phyloP scores from a whole-genome alignment of 2,888 invertebrate genomes.

The Melieria crassipennis region DNA sequence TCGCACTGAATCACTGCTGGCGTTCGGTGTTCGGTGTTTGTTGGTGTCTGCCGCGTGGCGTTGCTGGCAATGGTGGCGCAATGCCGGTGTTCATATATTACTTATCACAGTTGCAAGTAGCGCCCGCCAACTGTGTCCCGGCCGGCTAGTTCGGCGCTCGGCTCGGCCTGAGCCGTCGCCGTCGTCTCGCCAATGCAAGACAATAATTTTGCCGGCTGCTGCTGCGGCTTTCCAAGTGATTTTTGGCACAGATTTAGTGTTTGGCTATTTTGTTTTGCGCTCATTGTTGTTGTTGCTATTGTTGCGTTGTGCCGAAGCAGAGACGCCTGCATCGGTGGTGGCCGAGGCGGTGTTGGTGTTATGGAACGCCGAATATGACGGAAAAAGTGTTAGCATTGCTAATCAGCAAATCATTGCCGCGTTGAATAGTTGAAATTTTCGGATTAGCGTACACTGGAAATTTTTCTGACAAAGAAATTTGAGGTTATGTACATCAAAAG shows the following conservation, averaged over 20 bases:
- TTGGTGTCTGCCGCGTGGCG: constrained; percentile 50
- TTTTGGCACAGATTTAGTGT: constrained; percentile 57
- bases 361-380: constrained; percentile 54
- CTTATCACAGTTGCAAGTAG: too few species aligned
- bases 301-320: too few species aligned
- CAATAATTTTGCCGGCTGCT: too few species aligned
- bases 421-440: constrained; percentile 45
- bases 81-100: constrained; percentile 19
- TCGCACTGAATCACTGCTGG: constrained; percentile 55
- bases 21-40: constrained; percentile 46
- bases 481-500: too few species aligned
- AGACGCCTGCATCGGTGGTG: constrained; percentile 8
- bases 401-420: constrained; percentile 60
- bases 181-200: too few species aligned
- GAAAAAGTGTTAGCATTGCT: constrained; percentile 60
- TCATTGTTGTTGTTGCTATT: constrained; percentile 44
- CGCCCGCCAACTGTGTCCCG: too few species aligned
- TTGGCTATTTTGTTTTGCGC: constrained; percentile 56
- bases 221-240: background rate
- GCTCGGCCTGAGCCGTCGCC: too few species aligned
- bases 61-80: constrained; percentile 5
- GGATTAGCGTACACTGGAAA: constrained; percentile 16
- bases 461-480: background rate
- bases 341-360: constrained; percentile 29
- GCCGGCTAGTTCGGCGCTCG: too few species aligned